Percentiles rank a stretch among this genome's conserved stretches.
Evolutionary conservation across 2,797 vertebrate genomes (phyloP).

Genomic region (Simalia tracyae): DNA sequence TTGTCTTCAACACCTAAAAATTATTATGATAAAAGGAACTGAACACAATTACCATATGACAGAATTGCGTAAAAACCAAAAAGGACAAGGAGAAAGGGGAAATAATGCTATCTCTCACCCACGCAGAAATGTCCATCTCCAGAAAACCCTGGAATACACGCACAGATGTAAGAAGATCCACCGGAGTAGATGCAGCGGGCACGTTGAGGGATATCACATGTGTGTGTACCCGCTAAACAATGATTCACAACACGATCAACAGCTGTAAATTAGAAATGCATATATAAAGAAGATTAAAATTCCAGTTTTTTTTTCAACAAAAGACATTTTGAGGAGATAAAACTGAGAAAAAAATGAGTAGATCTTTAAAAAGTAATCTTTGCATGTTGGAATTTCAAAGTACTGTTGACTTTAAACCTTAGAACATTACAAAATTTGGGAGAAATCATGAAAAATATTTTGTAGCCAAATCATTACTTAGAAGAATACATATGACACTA

Average conservation of each 20-base stretch:
- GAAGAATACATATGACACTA: too few species aligned
- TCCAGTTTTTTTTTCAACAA: not conserved
- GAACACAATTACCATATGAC: not conserved
- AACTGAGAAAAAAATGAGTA: slow-evolving; percentile 2
- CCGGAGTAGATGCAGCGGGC: slow-evolving; percentile 86
- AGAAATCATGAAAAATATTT: not conserved
- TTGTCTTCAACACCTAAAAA: not conserved
- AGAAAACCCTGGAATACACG: slow-evolving; percentile 84
- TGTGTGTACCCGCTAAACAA: slow-evolving; percentile 83
- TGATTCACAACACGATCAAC: slow-evolving; percentile 79
- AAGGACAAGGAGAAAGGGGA: not conserved
- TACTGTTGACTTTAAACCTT: not conserved
- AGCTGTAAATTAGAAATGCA: slow-evolving; percentile 55
- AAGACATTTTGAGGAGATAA: not conserved
- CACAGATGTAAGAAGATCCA: slow-evolving; percentile 82
- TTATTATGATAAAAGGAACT: not conserved
- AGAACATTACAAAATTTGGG: not conserved
- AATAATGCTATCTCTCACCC: slow-evolving; percentile 72
- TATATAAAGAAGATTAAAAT: not conserved
- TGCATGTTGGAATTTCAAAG: not conserved
- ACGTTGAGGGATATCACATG: slow-evolving; percentile 84
- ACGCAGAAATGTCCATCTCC: slow-evolving; percentile 86
- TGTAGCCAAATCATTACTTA: not conserved
- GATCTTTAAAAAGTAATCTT: not conserved
- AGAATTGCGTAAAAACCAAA: not conserved